These are phyloP conservation scores for Pterobdella sp. DNA, from an alignment of 2,888 invertebrate genomes.

Conservation along the genomic window DNA sequence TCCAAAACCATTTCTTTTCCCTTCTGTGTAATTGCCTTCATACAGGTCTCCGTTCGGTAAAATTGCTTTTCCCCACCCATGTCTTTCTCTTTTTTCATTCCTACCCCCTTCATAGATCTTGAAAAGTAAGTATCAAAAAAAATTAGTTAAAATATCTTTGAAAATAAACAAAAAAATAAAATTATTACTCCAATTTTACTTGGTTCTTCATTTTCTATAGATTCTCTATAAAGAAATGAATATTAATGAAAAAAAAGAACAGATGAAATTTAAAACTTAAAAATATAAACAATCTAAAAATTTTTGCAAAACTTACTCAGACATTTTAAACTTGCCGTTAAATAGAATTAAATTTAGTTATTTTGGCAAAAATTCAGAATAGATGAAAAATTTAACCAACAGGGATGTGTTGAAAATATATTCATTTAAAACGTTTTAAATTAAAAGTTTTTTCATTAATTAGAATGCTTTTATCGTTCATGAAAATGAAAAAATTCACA, in stretches of 20 bases:
- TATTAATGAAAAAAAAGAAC: not conserved
- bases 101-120: conserved; percentile 72
- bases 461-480: too few species aligned
- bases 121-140: not conserved
- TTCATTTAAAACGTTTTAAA: too few species aligned
- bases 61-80: conserved; percentile 73
- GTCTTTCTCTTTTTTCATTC: conserved; percentile 68
- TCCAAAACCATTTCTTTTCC: conserved; percentile 73
- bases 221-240: not conserved
- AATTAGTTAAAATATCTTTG: not conserved
- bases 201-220: conserved; percentile 5
- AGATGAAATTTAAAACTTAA: not conserved
- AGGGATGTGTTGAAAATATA: too few species aligned
- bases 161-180: not conserved
- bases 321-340: not conserved
- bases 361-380: too few species aligned
- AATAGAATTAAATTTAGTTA: too few species aligned
- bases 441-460: too few species aligned
- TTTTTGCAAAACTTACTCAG: not conserved
- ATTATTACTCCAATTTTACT: not conserved
- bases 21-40: conserved; percentile 71
- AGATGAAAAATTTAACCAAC: too few species aligned
- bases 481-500: too few species aligned
- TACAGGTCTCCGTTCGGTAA: conserved; percentile 81
- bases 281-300: not conserved